A percentile compares a stretch with the other conserved stretches of the same genome.
These are phyloP conservation scores for Drepanosiphum platanoidis DNA, from an alignment of 2,888 invertebrate genomes.

Conservation along the genomic window DNA sequence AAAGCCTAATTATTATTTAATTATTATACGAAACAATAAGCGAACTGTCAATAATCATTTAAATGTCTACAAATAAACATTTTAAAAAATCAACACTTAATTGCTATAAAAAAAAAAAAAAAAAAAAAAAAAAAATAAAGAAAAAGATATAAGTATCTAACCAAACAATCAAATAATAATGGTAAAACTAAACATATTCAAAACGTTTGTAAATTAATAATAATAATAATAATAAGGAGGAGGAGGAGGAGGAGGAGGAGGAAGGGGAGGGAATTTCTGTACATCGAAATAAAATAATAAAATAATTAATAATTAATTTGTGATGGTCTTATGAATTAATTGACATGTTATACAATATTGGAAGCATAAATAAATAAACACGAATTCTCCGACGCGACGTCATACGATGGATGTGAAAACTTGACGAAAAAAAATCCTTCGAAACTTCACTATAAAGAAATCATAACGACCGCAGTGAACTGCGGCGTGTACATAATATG, in stretches of 20 bases:
- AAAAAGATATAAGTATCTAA: constrained; percentile 53
- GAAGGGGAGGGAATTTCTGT: constrained; percentile 4
- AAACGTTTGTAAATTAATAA: constrained; percentile 2
- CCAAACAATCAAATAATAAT: constrained; percentile 60
- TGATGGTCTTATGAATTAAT: constrained; percentile 56
- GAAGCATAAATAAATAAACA: constrained; percentile 59
- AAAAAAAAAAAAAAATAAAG: constrained; percentile 37
- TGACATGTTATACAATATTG: constrained; percentile 50
- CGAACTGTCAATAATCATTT: constrained; percentile 48
- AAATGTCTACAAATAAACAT: constrained; percentile 61
- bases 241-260: too few relatives aligned
- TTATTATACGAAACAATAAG: constrained; percentile 42
- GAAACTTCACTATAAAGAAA: constrained; percentile 34
- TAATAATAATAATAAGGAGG: constrained; percentile 3
- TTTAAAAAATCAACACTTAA: constrained; percentile 62
- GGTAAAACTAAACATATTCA: constrained; percentile 56
- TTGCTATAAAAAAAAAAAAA: constrained; percentile 40
- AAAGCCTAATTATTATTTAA: constrained; percentile 22
- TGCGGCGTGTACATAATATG: too few relatives aligned
- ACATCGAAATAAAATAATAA: constrained; percentile 35
- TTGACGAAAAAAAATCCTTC: constrained; percentile 24
- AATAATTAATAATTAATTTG: constrained; percentile 55
- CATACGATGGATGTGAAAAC: constrained; percentile 24
- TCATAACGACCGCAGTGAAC: neutral
- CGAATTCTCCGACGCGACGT: constrained; percentile 14